Evolutionary conservation across 2,113 vertebrate species (phyloP).

Genomic region (Pimephales promelas): DNA sequence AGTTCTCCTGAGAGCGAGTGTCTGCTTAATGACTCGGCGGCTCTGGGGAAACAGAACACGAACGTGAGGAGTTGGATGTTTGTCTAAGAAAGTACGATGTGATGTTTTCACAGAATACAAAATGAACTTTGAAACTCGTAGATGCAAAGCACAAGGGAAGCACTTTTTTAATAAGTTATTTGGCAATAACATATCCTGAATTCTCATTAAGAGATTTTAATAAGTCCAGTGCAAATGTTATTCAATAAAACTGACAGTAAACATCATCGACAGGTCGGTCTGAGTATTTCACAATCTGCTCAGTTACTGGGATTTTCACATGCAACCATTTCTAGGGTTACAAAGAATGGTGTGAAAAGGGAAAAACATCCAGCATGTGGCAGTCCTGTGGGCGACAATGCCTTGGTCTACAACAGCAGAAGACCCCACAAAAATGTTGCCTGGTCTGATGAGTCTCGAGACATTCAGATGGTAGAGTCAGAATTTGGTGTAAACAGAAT

Average conservation of each 20-base stretch:
- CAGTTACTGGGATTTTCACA: no score
- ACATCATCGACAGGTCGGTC: no score
- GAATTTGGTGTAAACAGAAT: no score
- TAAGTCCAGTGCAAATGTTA: neutral
- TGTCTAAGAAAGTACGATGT: neutral
- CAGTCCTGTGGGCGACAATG: no score
- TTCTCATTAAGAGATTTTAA: neutral
- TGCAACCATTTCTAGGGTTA: no score
- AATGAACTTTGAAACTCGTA: neutral
- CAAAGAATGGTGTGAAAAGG: no score
- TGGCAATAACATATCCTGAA: neutral
- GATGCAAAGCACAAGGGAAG: neutral
- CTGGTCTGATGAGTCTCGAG: no score
- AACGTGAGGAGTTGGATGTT: neutral
- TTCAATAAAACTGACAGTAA: neutral
- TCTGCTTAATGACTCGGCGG: conserved; percentile 19
- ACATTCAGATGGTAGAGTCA: no score
- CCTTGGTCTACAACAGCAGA: no score
- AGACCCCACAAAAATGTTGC: no score
- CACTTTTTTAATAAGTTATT: neutral
- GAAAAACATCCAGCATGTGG: no score
- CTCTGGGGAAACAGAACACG: neutral
- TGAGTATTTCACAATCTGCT: no score
- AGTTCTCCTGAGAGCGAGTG: conserved; percentile 17
- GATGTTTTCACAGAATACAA: neutral